Conservation (phyloP, 92 coral and sea anemone species). For the Epizoanthus ramosus region DNA sequence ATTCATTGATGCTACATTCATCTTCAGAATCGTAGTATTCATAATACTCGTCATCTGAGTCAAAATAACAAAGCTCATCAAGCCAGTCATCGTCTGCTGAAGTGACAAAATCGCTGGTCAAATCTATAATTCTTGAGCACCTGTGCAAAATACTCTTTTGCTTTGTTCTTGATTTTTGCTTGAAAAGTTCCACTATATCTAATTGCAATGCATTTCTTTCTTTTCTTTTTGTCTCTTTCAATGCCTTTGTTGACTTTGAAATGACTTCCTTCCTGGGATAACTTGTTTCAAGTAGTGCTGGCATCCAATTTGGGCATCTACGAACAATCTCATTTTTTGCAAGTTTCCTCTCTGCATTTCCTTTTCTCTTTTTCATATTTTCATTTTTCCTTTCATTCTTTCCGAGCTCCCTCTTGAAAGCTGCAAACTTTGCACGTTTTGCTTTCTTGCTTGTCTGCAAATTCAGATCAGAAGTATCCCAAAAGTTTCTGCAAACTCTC, state of each 20-base stretch:
- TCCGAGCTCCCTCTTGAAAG: constrained; percentile 20
- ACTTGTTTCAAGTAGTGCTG: neutral
- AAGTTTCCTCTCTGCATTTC: constrained; percentile 44
- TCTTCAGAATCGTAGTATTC: neutral
- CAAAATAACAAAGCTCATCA: neutral
- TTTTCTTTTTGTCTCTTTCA: constrained; percentile 4
- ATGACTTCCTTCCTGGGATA: neutral
- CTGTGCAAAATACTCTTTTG: neutral
- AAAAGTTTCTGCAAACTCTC: neutral
- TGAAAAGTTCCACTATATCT: constrained; percentile 43
- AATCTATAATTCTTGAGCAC: neutral
- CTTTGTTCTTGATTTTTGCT: constrained; percentile 8
- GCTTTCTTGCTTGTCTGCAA: neutral
- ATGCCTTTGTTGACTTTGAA: neutral
- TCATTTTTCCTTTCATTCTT: constrained; percentile 28
- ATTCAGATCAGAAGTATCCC: neutral
- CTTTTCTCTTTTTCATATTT: constrained; percentile 42
- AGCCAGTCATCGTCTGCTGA: neutral
- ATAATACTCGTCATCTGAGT: too few relatives aligned
- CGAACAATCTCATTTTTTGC: constrained; percentile 23
- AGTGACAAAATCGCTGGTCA: neutral
- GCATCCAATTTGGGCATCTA: constrained; percentile 39
- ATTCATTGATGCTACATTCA: constrained; percentile 34
- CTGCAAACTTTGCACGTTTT: neutral
- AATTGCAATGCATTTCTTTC: constrained; percentile 59